phyloP scores from a whole-genome alignment of 2,888 invertebrate species.

The Coelinius sp. region DNA sequence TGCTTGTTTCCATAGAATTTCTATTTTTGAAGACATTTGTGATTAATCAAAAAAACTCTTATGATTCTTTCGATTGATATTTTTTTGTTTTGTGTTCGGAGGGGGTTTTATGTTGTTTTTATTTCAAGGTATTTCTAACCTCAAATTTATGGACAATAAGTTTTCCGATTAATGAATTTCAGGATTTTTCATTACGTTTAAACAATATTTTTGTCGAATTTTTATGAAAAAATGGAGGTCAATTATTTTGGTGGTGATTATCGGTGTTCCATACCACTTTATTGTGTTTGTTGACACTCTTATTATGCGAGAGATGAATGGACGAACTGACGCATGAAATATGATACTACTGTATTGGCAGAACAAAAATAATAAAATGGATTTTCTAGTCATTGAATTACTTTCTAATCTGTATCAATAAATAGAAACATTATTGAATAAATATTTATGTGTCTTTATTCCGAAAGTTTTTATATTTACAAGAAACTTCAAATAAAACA shows the following conservation, averaged over 20 bases:
- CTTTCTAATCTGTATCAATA: neutral
- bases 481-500: conserved; percentile 34
- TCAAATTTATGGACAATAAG: neutral
- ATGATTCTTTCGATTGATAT: neutral
- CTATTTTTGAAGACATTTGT: conserved; percentile 74
- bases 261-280: neutral
- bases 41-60: neutral
- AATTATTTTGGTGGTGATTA: neutral
- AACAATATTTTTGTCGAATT: no score
- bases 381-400: neutral
- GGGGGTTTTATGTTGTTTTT: neutral
- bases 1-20: conserved; percentile 80
- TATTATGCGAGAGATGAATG: neutral
- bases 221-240: neutral
- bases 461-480: conserved; percentile 47
- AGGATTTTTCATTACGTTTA: no score
- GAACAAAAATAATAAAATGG: no score
- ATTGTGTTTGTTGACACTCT: conserved; percentile 6
- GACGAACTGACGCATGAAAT: neutral
- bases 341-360: no score
- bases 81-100: no score
- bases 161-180: no score
- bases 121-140: neutral
- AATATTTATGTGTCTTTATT: conserved; percentile 50
- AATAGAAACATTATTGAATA: conserved; percentile 42